Percentiles rank a stretch among this genome's conserved stretches.
Conservation (phyloP, 1,140 invertebrate species). For the Hylaeus anthracinus region DNA sequence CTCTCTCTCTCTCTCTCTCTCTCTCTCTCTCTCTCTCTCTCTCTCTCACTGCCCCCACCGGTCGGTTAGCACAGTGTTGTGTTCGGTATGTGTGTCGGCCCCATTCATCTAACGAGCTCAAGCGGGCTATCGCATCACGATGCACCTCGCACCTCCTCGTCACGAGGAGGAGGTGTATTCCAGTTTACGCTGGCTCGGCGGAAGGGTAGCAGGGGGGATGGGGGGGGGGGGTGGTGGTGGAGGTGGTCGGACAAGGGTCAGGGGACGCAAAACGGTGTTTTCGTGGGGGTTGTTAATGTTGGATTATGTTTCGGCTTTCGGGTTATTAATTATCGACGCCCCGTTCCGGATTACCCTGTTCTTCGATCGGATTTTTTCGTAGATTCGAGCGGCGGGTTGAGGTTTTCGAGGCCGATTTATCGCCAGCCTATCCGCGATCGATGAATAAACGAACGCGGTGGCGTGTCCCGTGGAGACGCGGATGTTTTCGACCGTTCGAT, state of each 20-base stretch:
- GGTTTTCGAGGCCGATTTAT: constrained; percentile 5
- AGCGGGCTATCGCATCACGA: constrained; percentile 63
- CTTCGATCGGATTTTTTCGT: constrained; percentile 1
- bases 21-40: constrained; percentile 7
- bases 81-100: constrained; percentile 65
- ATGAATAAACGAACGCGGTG: background rate
- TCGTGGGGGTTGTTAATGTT: constrained; percentile 33
- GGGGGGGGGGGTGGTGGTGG: too few relatives aligned
- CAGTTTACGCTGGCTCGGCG: constrained; percentile 16
- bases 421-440: background rate
- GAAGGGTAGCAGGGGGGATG: too few relatives aligned
- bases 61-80: constrained; percentile 16
- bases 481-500: too few relatives aligned
- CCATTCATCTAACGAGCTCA: constrained; percentile 78
- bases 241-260: background rate
- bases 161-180: constrained; percentile 41
- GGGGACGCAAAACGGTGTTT: background rate
- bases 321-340: constrained; percentile 45
- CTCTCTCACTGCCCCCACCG: background rate
- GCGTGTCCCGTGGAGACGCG: too few relatives aligned
- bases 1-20: constrained; percentile 19
- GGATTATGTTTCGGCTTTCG: constrained; percentile 39
- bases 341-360: constrained; percentile 3
- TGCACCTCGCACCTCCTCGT: constrained; percentile 53
- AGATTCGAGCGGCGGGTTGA: background rate